Conservation (phyloP, 2,888 invertebrate species). For the Drosophila tripunctata region DNA sequence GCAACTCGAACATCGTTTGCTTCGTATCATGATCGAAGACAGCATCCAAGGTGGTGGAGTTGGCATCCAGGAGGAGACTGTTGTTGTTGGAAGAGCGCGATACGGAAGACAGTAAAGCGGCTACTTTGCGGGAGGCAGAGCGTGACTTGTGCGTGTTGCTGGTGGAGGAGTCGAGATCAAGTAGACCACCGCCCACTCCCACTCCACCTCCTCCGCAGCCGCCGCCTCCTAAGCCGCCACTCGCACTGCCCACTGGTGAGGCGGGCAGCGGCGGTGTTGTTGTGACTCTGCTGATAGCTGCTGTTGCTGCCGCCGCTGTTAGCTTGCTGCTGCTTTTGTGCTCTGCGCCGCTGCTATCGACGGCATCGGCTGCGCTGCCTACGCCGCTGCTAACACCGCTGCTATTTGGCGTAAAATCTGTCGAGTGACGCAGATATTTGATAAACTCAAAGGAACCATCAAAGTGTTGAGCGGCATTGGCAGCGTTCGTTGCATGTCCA, state of each 20-base stretch:
- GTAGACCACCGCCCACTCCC: constrained; percentile 61
- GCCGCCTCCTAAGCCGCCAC: constrained; percentile 47
- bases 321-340: constrained; percentile 48
- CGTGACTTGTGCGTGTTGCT: constrained; percentile 81
- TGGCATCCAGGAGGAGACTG: constrained; percentile 77
- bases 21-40: constrained; percentile 84
- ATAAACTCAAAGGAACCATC: constrained; percentile 84
- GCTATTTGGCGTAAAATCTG: constrained; percentile 76
- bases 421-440: constrained; percentile 83
- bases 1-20: constrained; percentile 82
- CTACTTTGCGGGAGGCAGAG: constrained; percentile 80
- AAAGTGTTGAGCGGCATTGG: constrained; percentile 75
- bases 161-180: constrained; percentile 82
- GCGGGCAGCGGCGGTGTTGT: constrained; percentile 60
- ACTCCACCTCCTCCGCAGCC: background rate
- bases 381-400: constrained; percentile 14
- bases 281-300: constrained; percentile 37
- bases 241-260: constrained; percentile 58
- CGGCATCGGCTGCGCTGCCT: constrained; percentile 9
- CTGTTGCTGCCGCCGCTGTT: background rate
- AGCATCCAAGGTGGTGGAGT: constrained; percentile 75
- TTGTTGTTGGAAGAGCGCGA: constrained; percentile 74
- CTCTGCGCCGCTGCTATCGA: constrained; percentile 19
- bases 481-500: constrained; percentile 47
- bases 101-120: constrained; percentile 79